Conservation (phyloP, 2,888 invertebrate genomes). For the Eurois occulta region DNA sequence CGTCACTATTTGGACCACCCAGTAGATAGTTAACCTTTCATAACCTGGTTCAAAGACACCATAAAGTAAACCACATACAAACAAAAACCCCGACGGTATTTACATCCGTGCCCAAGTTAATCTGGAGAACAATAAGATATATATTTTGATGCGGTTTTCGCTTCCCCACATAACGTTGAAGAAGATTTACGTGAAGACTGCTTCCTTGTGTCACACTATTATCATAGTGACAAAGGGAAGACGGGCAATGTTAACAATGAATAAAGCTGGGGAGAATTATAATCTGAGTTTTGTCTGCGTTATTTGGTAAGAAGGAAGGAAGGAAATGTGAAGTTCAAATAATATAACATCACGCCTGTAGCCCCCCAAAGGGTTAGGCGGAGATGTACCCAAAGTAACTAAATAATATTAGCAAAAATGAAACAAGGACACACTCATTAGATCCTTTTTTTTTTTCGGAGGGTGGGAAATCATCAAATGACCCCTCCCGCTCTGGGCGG, state of each 20-base stretch:
- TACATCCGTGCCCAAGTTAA: constrained; percentile 51
- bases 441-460: too few species aligned
- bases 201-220: constrained; percentile 60
- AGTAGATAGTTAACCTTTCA: not conserved
- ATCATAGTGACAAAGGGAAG: constrained; percentile 61
- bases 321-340: not conserved
- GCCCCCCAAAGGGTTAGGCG: too few species aligned
- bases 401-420: too few species aligned
- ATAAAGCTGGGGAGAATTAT: constrained; percentile 37
- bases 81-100: constrained; percentile 21
- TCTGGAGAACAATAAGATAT: constrained; percentile 62
- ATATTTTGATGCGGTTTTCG: constrained; percentile 57
- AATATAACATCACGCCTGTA: too few species aligned
- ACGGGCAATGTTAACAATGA: constrained; percentile 53
- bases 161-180: constrained; percentile 55
- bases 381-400: too few species aligned
- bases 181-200: constrained; percentile 62
- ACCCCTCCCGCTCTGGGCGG: too few species aligned
- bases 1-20: too few species aligned
- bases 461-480: too few species aligned
- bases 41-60: not conserved
- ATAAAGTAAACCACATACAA: constrained; percentile 9
- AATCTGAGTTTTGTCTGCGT: constrained; percentile 13
- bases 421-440: too few species aligned
- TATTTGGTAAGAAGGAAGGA: not conserved